Base-by-base conservation (phyloP, 2,888 invertebrate genomes). In the Serripes groenlandicus region DNA sequence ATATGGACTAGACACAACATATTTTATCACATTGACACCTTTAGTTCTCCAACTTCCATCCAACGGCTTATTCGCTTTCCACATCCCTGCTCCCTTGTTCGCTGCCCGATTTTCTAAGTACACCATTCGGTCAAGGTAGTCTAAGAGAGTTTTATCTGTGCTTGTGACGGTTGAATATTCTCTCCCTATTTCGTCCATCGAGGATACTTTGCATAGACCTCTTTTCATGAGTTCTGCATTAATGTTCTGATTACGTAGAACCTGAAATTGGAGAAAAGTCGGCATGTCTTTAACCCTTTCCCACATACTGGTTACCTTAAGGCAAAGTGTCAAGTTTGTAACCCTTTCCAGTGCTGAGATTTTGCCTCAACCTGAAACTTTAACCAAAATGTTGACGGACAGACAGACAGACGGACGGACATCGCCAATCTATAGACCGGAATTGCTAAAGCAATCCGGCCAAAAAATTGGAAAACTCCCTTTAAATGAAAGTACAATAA, bases 171-270 rank as follows among this genome's bases (percentile, higher is more conserved):
- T 32, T 5, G 35, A 34, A 28, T 42, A 66, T 7, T 66, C 66
- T 18, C 21, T 37, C 28, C 42, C 15, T 37, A 66, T 3, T 18
- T 66, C 23, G 7, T 66, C 28, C 9, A 23, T 21, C 2, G 42
- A 42, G 9, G 66, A 66, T 7, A 66, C 42, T 66, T 66, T 66
- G 34, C 66, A 66, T 28, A 66, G 42, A 1, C 66, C 66, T 26
- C 21, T 23, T 42, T 35, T 66, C 66, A 42, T 66, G 11, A 66
- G 42, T 15, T 37, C 37, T 35, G 37, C 66, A 42, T 66, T 66
- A 1, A 66, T 42, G n/a, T 35, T 37, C 4, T 5, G 23, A 32
- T 15, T 35, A 11, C 32, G 11, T 3, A 70, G 7, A 1, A 28
- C 49, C 70, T 56, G 54, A 35, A 52, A 54, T 68, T 42, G 18